Conservation (phyloP, 92 coral and sea anemone species). For the Phenganax subtilis region DNA sequence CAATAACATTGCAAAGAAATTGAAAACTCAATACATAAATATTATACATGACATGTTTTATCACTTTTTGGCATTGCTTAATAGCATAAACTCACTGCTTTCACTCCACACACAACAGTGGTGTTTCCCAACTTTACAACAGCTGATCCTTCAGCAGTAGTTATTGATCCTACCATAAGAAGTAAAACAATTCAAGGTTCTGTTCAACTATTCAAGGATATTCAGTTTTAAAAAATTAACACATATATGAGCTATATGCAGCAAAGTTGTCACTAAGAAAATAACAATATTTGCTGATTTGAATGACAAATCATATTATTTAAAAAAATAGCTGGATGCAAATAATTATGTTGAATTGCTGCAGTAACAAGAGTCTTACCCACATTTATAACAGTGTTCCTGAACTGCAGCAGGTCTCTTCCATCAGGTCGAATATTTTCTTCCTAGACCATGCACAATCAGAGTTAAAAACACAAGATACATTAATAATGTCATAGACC, state of each 20-base stretch:
- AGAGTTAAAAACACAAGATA: background rate
- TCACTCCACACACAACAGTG: constrained; percentile 86
- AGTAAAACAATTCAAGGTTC: background rate
- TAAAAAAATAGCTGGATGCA: too few species aligned
- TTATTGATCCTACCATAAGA: constrained; percentile 65
- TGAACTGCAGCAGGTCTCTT: constrained; percentile 67
- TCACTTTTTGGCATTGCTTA: background rate
- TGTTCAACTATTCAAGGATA: too few species aligned
- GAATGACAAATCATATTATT: too few species aligned
- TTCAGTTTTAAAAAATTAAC: too few species aligned
- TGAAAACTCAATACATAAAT: too few species aligned
- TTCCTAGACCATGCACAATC: constrained; percentile 48
- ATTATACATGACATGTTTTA: too few species aligned
- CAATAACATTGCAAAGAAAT: too few species aligned
- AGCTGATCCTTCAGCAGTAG: constrained; percentile 96
- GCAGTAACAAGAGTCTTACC: constrained; percentile 48
- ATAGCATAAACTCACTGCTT: constrained; percentile 61
- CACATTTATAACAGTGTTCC: constrained; percentile 82
- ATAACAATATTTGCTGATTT: too few species aligned
- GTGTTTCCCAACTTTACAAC: constrained; percentile 92
- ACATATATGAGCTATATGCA: too few species aligned
- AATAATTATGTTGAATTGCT: too few species aligned
- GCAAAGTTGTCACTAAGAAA: too few species aligned
- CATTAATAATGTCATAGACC: too few species aligned
- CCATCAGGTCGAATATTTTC: constrained; percentile 93